Base-by-base conservation (phyloP, 2,797 vertebrate species). In the Forpus xanthops region DNA sequence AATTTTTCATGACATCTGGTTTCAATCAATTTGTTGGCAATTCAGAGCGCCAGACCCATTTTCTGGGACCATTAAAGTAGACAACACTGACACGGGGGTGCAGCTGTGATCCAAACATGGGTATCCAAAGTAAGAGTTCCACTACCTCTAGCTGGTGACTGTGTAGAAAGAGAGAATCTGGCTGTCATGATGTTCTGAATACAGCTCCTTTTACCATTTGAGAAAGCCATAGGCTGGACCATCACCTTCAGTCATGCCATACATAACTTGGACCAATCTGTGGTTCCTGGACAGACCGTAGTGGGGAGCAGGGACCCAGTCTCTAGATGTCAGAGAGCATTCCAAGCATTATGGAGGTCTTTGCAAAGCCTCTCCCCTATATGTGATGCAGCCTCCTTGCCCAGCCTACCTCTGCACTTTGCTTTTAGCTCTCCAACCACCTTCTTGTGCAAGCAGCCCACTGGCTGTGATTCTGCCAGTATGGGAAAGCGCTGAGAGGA, bases 1-100 rank as follows among this genome's bases (percentile, higher is more conserved):
- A 83, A 87, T 96, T 96, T 96, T 82, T 74, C 52, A 56, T 1
- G 0, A 86, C 86, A 96, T 95, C 92, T 96, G 95, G 64, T 79
- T 96, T 92, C 88, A 92, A 87, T 96, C 94, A 90, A 79, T 95
- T 93, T 93, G 92, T 92, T 71, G 0, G 93, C 88, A 85, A 76
- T 94, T 93, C 39, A 2, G 64, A 77, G 77, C 31, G 30, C 90
- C 42, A 68, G 95, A 23, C 74, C 56, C 64, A 19, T 94, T 96
- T 90, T 85, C 88, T 56, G 80, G 42, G 91, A 8, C 91, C 90
- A 79, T 85, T 95, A 82, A 88, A 95, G 91, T 21, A 35, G 88
- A 76, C 42, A 64, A 62, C 73, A 44, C 76, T 81, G 80, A 87
- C 83, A 68, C 1, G 0, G 76, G 74, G 64, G 25, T 93, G 80